Evolutionary conservation across 2,888 invertebrate genomes (phyloP).

Genomic region (Rhopalosiphum nymphaeae): DNA sequence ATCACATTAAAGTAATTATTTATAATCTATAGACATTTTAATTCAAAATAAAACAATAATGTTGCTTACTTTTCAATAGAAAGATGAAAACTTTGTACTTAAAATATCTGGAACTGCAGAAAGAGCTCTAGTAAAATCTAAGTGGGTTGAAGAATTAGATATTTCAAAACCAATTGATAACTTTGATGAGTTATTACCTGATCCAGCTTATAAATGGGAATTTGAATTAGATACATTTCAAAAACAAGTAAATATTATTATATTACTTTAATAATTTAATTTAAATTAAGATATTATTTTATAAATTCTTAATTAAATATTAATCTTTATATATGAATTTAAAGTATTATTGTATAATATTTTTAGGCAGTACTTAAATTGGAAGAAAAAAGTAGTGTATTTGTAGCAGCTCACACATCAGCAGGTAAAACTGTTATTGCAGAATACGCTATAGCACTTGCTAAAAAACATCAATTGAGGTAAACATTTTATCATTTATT

Average conservation of each 20-base stretch:
- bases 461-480: slow-evolving; percentile 78
- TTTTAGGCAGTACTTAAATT: slow-evolving; percentile 87
- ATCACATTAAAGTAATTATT: slow-evolving; percentile 51
- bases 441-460: slow-evolving; percentile 98
- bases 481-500: slow-evolving; percentile 8
- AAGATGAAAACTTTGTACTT: slow-evolving; percentile 75
- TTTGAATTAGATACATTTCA: slow-evolving; percentile 98
- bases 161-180: slow-evolving; percentile 84
- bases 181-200: slow-evolving; percentile 84
- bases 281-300: slow-evolving; percentile 6
- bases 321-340: neutral
- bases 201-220: slow-evolving; percentile 86
- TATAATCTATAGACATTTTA: neutral
- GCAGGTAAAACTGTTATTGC: slow-evolving; percentile 99
- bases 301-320: slow-evolving; percentile 16
- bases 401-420: slow-evolving; percentile 99
- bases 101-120: slow-evolving; percentile 76
- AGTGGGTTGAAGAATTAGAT: slow-evolving; percentile 92
- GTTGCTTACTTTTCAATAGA: slow-evolving; percentile 62
- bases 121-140: slow-evolving; percentile 73
- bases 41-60: neutral
- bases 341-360: neutral
- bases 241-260: slow-evolving; percentile 77
- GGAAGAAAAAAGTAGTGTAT: slow-evolving; percentile 94
- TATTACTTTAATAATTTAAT: neutral